Evolutionary conservation across 2,113 vertebrate genomes (phyloP).

Genomic region (Poeciliopsis turrubarensis): DNA sequence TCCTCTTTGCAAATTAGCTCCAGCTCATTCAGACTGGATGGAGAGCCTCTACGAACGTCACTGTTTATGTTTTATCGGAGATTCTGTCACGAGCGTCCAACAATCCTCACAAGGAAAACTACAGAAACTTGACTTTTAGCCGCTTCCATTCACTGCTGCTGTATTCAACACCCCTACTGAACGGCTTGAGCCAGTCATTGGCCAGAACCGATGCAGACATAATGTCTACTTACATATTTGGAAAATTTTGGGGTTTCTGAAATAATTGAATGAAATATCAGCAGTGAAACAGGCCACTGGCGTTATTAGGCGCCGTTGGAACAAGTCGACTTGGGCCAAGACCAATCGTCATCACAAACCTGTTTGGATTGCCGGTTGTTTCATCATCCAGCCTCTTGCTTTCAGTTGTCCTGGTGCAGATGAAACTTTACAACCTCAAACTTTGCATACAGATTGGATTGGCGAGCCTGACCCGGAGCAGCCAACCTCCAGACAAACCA

Average conservation of each 20-base stretch:
- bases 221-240: neutral
- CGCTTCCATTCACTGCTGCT: neutral
- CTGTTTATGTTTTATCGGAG: no score
- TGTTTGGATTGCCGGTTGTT: slow-evolving; percentile 54
- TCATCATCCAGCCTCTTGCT: slow-evolving; percentile 44
- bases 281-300: slow-evolving; percentile 35
- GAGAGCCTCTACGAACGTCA: no score
- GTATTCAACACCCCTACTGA: neutral
- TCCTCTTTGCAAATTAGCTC: no score
- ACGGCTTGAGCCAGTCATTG: no score
- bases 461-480: neutral
- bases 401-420: slow-evolving; percentile 19
- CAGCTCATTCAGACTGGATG: no score
- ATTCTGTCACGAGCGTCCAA: no score
- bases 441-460: slow-evolving; percentile 36
- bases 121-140: no score
- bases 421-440: slow-evolving; percentile 45
- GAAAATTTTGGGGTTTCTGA: neutral
- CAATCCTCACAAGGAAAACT: neutral
- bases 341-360: slow-evolving; percentile 30
- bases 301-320: slow-evolving; percentile 36
- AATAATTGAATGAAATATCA: slow-evolving; percentile 6
- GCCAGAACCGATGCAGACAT: neutral
- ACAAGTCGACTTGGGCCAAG: slow-evolving; percentile 31
- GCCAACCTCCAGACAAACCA: no score